A percentile compares a stretch with the other conserved stretches of the same genome.
Conservation (phyloP, 2,797 vertebrate species). For the Zalophus californianus region DNA sequence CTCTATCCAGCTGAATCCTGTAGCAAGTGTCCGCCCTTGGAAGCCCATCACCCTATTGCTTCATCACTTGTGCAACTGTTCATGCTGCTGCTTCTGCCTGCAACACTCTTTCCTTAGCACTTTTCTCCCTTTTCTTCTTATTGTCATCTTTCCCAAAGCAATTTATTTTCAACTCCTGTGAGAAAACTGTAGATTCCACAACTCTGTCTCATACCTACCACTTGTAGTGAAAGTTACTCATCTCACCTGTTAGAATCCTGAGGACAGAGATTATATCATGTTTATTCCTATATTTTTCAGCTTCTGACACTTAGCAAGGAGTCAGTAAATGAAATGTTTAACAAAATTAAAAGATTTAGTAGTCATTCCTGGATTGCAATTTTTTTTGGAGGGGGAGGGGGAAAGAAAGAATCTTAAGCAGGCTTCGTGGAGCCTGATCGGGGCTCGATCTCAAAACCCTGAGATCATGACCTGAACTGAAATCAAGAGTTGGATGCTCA, state of each 20-base stretch:
- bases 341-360: constrained; percentile 20
- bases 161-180: neutral
- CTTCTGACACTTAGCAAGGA: neutral
- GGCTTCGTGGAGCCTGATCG: neutral
- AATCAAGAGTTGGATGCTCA: neutral
- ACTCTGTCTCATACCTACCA: neutral
- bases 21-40: neutral
- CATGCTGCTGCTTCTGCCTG: neutral
- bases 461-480: neutral
- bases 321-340: neutral
- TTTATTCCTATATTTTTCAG: neutral
- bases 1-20: neutral
- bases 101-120: neutral
- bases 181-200: neutral
- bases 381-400: neutral
- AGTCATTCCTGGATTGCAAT: neutral
- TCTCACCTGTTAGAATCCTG: neutral
- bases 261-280: neutral
- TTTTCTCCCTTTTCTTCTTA: neutral
- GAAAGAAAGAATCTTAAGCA: neutral
- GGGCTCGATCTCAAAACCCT: neutral
- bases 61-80: neutral
- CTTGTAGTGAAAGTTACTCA: neutral
- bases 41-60: neutral
- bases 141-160: neutral